Conservation (phyloP, 2,888 invertebrate genomes). For the Rhingia campestris region DNA sequence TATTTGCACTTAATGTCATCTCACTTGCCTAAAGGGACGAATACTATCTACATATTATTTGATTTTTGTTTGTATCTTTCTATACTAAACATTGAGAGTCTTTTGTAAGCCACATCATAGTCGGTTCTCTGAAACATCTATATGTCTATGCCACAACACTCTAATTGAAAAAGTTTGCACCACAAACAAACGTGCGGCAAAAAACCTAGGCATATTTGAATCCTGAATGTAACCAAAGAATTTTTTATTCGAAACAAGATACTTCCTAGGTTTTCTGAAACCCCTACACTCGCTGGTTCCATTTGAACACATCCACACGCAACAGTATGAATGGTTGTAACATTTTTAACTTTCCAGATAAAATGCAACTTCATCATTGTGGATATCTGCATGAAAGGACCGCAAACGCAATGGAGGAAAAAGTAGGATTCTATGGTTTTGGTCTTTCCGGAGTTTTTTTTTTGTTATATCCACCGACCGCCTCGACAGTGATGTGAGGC, state of each 20-base stretch:
- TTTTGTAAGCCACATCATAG: too few relatives aligned
- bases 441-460: slow-evolving; percentile 6
- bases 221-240: not conserved
- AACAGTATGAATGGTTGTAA: not conserved
- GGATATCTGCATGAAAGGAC: not conserved
- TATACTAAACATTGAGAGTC: too few relatives aligned
- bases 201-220: not conserved
- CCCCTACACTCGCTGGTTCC: not conserved
- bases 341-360: not conserved
- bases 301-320: not conserved
- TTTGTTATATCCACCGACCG: not conserved
- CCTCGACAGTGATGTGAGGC: not conserved
- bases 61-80: too few relatives aligned
- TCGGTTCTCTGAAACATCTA: not conserved
- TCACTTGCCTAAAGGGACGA: too few relatives aligned
- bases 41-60: too few relatives aligned
- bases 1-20: too few relatives aligned
- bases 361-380: not conserved
- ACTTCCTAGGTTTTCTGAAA: not conserved
- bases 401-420: slow-evolving; percentile 9
- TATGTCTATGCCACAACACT: not conserved
- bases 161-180: slow-evolving; percentile 8
- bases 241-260: not conserved
- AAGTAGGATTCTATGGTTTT: not conserved
- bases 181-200: not conserved